Conservation (phyloP, 1,140 invertebrate genomes). For the Archivesica marissinica region DNA sequence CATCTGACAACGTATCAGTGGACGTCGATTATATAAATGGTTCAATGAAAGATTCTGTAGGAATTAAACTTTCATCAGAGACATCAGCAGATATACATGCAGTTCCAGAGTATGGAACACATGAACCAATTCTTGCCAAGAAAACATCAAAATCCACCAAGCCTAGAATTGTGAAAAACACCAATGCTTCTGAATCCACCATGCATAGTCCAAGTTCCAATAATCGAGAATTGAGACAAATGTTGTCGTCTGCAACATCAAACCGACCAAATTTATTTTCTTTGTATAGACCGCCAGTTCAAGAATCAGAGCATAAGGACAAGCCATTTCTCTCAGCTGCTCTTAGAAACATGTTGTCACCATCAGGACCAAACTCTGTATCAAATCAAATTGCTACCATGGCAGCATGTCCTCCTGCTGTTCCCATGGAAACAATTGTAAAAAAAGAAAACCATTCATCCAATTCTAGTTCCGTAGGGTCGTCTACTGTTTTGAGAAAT, state of each 20-base stretch:
- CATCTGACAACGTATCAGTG: neutral
- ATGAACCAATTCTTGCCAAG: no score
- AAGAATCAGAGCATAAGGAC: neutral
- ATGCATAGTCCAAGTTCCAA: neutral
- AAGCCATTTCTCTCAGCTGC: neutral
- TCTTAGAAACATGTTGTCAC: neutral
- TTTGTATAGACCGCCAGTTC: no score
- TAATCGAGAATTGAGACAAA: no score
- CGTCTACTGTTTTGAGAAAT: conserved; percentile 1
- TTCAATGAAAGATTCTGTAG: neutral
- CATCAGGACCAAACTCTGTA: no score
- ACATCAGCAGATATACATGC: neutral
- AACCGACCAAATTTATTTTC: no score
- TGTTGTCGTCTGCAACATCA: neutral
- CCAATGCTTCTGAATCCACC: neutral
- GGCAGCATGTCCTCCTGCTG: neutral
- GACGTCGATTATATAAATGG: neutral
- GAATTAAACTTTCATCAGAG: neutral
- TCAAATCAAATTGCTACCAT: neutral
- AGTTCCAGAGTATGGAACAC: neutral
- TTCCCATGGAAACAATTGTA: neutral
- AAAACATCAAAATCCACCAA: neutral
- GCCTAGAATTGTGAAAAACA: neutral
- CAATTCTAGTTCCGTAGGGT: neutral
- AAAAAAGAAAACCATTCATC: neutral